A percentile compares a stretch with the other conserved stretches of the same genome.
phyloP scores from a whole-genome alignment of 1,140 invertebrate species.

The Phymorhynchus buccinoides region DNA sequence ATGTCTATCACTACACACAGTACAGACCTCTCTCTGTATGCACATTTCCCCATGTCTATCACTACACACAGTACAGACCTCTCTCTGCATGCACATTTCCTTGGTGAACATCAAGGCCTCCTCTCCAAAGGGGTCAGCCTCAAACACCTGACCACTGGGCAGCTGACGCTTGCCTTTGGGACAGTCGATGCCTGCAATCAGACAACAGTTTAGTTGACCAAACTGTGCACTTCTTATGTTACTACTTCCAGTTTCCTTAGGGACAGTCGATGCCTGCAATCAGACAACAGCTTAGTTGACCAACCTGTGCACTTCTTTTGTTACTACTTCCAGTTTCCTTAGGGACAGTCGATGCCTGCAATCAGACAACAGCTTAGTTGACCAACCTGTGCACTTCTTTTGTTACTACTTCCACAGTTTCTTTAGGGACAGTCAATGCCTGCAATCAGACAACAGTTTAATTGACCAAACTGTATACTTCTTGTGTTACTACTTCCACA shows the following conservation, averaged over 20 bases:
- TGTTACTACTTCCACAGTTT: too few relatives aligned
- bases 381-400: too few relatives aligned
- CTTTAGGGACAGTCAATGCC: constrained; percentile 91
- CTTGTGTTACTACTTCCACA: too few relatives aligned
- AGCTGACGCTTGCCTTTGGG: constrained; percentile 85
- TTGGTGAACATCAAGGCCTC: constrained; percentile 93
- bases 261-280: constrained; percentile 87
- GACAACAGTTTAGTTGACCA: too few relatives aligned
- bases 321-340: too few relatives aligned
- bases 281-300: too few relatives aligned
- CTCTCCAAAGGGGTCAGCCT: constrained; percentile 92
- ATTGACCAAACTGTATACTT: too few relatives aligned
- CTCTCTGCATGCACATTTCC: constrained; percentile 90
- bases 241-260: too few relatives aligned
- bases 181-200: constrained; percentile 84
- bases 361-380: too few relatives aligned
- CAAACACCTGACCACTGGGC: constrained; percentile 78
- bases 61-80: constrained; percentile 75
- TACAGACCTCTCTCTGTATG: not conserved
- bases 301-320: too few relatives aligned
- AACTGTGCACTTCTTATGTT: too few relatives aligned
- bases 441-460: constrained; percentile 62
- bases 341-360: constrained; percentile 88
- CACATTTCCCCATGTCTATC: not conserved
- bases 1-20: too few relatives aligned